Conservation (phyloP, 2,797 vertebrate genomes). For the Coreius guichenoti region DNA sequence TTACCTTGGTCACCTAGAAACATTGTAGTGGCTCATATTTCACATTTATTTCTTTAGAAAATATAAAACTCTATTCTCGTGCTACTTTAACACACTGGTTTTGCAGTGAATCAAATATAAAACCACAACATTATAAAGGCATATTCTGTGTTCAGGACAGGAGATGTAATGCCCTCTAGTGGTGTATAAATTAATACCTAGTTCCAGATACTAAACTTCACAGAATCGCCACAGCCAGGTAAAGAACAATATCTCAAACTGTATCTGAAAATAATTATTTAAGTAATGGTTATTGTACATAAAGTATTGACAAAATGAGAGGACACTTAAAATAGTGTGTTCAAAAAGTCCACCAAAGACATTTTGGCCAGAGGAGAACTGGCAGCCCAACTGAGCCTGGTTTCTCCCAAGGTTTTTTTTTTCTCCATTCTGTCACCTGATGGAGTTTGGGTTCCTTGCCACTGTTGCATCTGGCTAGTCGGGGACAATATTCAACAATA, state of each 20-base stretch:
- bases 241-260: background rate
- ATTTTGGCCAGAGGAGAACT: too few relatives aligned
- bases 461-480: too few relatives aligned
- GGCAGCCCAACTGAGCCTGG: too few relatives aligned
- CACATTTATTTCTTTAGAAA: background rate
- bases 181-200: background rate
- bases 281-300: background rate
- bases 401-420: too few relatives aligned
- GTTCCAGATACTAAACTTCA: background rate
- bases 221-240: background rate
- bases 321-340: background rate
- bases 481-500: too few relatives aligned
- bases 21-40: background rate
- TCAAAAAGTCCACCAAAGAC: background rate
- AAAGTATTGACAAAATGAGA: background rate
- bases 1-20: background rate
- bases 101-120: background rate
- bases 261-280: background rate
- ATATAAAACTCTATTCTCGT: background rate
- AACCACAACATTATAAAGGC: background rate
- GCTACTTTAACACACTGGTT: background rate
- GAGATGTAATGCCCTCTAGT: conserved; percentile 51
- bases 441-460: too few relatives aligned
- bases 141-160: background rate
- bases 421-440: too few relatives aligned